Evolutionary conservation across 2,888 invertebrate genomes (phyloP).

Genomic region (Caenorhabditis sinica): DNA sequence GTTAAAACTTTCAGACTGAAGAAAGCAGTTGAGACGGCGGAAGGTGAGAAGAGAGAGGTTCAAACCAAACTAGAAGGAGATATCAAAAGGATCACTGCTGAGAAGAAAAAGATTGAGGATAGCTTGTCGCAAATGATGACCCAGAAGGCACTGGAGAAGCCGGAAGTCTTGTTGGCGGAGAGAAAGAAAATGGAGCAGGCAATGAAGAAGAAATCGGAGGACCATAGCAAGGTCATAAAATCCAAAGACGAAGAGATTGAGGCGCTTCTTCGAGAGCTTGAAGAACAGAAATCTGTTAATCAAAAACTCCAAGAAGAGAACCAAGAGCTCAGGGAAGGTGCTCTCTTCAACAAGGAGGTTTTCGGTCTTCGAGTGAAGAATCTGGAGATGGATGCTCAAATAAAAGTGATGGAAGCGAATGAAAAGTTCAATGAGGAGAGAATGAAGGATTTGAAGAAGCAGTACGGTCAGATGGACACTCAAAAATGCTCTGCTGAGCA

Average conservation of each 20-base stretch:
- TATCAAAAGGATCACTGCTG: conserved; percentile 36
- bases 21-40: neutral
- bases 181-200: neutral
- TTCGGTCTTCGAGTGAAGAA: neutral
- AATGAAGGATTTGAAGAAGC: neutral
- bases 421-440: neutral
- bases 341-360: neutral
- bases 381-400: neutral
- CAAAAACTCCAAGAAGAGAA: neutral
- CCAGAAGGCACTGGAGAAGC: neutral
- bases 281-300: neutral
- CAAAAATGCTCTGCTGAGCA: neutral
- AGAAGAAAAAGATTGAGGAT: conserved; percentile 11
- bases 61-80: neutral
- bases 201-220: neutral
- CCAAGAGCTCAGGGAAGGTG: neutral
- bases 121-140: neutral
- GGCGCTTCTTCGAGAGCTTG: neutral
- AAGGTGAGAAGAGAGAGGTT: neutral
- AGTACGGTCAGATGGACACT: neutral
- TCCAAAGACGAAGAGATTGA: neutral
- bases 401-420: neutral
- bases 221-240: neutral
- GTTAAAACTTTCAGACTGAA: conserved; percentile 10
- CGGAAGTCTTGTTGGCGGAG: neutral